Evolutionary conservation across 2,888 invertebrate species (phyloP).

Genomic region (Barypeithes pellucidus): DNA sequence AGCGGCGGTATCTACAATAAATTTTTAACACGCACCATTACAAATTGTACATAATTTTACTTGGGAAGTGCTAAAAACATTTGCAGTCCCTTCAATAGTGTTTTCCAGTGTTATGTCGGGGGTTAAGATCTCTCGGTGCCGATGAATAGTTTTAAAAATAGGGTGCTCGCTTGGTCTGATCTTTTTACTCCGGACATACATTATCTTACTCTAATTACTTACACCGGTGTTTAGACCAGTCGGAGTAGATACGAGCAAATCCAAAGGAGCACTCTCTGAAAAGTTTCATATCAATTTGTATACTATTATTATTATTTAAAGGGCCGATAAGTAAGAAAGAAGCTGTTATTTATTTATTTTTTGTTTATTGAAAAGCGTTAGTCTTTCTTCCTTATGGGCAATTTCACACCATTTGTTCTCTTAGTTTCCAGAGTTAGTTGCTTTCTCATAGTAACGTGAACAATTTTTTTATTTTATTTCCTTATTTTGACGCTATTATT

Average conservation of each 20-base stretch:
- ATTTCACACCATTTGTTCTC: conserved; percentile 4
- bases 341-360: conserved; percentile 5
- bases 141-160: too few relatives aligned
- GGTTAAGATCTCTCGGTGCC: conserved; percentile 13
- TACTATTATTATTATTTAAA: background rate
- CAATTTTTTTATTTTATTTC: conserved; percentile 1
- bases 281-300: conserved; percentile 22
- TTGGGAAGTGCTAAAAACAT: conserved; percentile 27
- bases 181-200: background rate
- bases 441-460: background rate
- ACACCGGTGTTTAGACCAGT: background rate
- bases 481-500: background rate
- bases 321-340: conserved; percentile 7
- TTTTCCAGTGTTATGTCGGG: conserved; percentile 27
- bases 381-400: conserved; percentile 20
- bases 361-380: background rate
- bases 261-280: background rate
- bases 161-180: background rate
- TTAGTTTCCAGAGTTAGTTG: conserved; percentile 9
- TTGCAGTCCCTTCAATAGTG: conserved; percentile 16
- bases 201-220: too few relatives aligned
- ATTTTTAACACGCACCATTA: background rate
- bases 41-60: conserved; percentile 20
- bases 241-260: background rate
- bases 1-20: background rate